Evolutionary conservation across 2,797 vertebrate species (phyloP), one percentile per base, ranked within the genome.

Genomic region (Notolepis coatsorum): DNA sequence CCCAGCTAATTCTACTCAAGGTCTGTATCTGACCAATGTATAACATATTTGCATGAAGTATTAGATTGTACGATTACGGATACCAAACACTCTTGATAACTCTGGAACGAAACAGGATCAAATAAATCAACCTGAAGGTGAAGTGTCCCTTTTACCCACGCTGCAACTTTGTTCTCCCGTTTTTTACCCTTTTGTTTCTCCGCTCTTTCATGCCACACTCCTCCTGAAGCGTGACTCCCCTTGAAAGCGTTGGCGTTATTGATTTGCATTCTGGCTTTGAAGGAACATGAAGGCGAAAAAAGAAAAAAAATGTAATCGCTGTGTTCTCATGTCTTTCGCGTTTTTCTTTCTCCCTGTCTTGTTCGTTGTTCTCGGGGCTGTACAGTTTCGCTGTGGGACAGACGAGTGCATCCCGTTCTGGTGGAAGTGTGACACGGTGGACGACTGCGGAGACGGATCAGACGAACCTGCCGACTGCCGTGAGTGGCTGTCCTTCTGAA

Each of bases 391-490:
- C 54, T 99, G 98, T 55, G 97, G 95, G 68, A 99, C 97, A 1
- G 97, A 99, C 74, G 98, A 99, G 89, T 99, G 98, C 53, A 99
- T 99, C 80, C 98, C 98, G 0, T 99, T 99, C 75, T 99, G 98
- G 98, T 99, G 98, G 98, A 99, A 99, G 82, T 99, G 98, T 74
- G 98, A 99, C 88, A 99, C 97, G 0, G 97, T 98, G 6, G 97
- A 99, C 21, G 98, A 99, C 86, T 99, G 98, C 4, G 98, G 98
- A 0, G 98, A 99, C 21, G 95, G 97, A 54, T 99, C 98, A 1
- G 98, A 99, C 0, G 98, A 99, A 77, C 97, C 97, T 3, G 77
- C 94, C 1, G 96, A 99, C 71, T 99, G 98, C 52, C 96, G 98
- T 99, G 82, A 96, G 97, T 96, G 71, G 48, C 31, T 73, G 52